phyloP scores from a whole-genome alignment of 2,113 vertebrate genomes.

The Barnardius zonarius region DNA sequence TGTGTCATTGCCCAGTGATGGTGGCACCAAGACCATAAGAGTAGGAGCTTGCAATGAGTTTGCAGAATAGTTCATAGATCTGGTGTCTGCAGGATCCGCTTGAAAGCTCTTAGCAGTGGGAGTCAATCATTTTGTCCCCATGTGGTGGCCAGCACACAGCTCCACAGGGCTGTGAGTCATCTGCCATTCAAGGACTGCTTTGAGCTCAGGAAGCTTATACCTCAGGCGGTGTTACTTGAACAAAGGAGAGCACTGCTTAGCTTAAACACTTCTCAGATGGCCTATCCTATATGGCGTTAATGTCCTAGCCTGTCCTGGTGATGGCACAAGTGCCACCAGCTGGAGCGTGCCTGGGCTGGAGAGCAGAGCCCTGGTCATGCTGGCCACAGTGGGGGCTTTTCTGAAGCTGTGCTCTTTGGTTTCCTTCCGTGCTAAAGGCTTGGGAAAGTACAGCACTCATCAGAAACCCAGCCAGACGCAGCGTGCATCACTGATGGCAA shows the following conservation, averaged over 20 bases:
- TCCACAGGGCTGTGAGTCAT: neutral
- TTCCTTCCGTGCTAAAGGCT: neutral
- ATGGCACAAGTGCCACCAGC: neutral
- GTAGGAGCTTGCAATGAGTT: neutral
- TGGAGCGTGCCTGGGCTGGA: neutral
- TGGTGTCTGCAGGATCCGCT: neutral
- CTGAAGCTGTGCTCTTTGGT: neutral
- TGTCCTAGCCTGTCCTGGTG: neutral
- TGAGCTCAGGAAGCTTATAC: neutral
- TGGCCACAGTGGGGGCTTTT: neutral
- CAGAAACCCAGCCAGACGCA: neutral
- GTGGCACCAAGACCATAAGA: neutral
- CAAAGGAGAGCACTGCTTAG: neutral
- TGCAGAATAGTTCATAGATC: neutral
- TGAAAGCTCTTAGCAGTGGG: neutral
- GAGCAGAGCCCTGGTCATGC: neutral
- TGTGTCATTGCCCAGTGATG: too few relatives aligned
- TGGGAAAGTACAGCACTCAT: neutral
- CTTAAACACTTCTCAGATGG: neutral
- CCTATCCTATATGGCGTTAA: neutral
- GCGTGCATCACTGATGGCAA: rapidly evolving
- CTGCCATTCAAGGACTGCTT: neutral
- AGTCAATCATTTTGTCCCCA: neutral
- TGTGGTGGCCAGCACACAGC: neutral
- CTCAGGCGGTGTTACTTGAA: neutral